Base-by-base conservation (phyloP, 2,113 vertebrate genomes). In the Puntigrus tetrazona region DNA sequence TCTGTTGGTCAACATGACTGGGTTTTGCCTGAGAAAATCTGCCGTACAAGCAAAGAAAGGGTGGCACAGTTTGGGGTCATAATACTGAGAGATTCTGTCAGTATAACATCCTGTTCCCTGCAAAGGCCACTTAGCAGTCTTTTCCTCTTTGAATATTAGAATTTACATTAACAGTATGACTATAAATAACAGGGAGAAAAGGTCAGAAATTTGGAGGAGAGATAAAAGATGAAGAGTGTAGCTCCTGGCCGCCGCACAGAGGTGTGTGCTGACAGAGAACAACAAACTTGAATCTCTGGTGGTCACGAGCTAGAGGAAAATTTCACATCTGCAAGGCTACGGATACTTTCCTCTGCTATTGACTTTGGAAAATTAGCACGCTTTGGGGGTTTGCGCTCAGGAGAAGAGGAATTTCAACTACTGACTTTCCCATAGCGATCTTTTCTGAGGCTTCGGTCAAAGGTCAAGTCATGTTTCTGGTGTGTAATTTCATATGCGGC, bases 301-400 rank as follows among this genome's bases (percentile, higher is more conserved):
- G 88, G 55, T 77, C 77, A 57, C 78, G 84, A 52, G 43, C 72
- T 18, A 80, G 31, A 72, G 50, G 89, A 89, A 91, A 89, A 89
- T 67, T 89, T 36, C 83, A 90, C 91, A 89, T 91, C 88, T 91
- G 92, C 86, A n/a, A 82, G 2, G 22, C 84, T 87, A 91, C 76
- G 73, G 82, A 76, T 81, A 70, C 55, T 55, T 90, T 76, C 87
- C 81, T 91, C 86, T 84, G 82, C 73, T 88, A 78, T 86, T 88
- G 75, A 84, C 50, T 45, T n/a, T 78, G 87, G 80, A 88, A 90
- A 89, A 87, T 82, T 14, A 84, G 86, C 80, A 87, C 86, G 88
- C 88, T 88, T 87, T 88, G 78, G n/a, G 16, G 59, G 86, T 65
- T 91, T 86, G 43, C n/a, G 6, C 89, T 47, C 34, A 4, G 87